Percentiles rank a stretch among this genome's conserved stretches.
These are phyloP conservation scores for Homarus americanus DNA, from an alignment of 1,140 invertebrate species.

Conservation along the genomic window DNA sequence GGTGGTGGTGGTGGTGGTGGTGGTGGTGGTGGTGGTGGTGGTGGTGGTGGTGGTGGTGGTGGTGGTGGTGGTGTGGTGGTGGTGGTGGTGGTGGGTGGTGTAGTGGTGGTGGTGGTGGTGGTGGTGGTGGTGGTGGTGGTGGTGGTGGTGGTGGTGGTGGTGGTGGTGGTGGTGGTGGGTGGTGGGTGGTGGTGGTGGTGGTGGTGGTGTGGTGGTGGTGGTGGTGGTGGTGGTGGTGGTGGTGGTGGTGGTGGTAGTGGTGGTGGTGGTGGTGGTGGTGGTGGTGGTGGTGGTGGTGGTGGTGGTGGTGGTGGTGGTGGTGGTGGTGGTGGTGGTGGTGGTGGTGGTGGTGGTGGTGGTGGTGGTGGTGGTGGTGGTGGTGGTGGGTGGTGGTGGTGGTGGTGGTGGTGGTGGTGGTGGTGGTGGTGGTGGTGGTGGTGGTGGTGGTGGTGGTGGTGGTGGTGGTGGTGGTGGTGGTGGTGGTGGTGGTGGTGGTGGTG, in stretches of 20 bases:
- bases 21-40: too few relatives aligned
- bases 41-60: too few relatives aligned
- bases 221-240: too few relatives aligned
- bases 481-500: too few relatives aligned
- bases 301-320: neutral
- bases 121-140: neutral
- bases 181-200: too few relatives aligned
- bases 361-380: neutral
- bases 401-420: neutral
- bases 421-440: neutral
- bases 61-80: too few relatives aligned
- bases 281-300: neutral
- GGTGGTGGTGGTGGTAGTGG: neutral
- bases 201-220: too few relatives aligned
- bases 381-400: too few relatives aligned
- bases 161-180: too few relatives aligned
- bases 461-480: constrained; percentile 8
- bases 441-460: neutral
- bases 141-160: neutral
- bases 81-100: too few relatives aligned
- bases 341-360: neutral
- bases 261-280: neutral
- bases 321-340: neutral
- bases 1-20: too few relatives aligned
- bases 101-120: too few relatives aligned